phyloP scores from a whole-genome alignment of 23 tunicate genomes.

The Ascidia mentula region DNA sequence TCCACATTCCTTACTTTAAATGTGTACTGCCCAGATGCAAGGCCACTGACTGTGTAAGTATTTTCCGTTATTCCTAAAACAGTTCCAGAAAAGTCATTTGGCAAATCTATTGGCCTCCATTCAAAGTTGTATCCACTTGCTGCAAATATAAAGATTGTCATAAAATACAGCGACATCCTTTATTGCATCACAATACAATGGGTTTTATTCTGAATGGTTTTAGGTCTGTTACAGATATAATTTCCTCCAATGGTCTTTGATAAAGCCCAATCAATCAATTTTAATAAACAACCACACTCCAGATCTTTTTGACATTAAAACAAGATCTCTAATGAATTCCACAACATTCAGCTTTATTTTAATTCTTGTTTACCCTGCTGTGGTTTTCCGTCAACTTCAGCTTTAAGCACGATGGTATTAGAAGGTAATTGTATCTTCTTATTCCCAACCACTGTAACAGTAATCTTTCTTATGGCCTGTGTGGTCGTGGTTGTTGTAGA shows the following conservation, averaged over 20 bases:
- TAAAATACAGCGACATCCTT: no score
- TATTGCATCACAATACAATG: no score
- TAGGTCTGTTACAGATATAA: no score
- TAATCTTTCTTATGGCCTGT: background rate
- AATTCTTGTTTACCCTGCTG: background rate
- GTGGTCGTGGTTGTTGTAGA: background rate
- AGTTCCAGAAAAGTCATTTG: constrained; percentile 47
- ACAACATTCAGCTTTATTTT: no score
- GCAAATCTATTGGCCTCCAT: constrained; percentile 58
- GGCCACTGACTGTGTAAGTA: constrained; percentile 20
- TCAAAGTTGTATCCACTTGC: constrained; percentile 29
- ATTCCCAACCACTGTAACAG: background rate
- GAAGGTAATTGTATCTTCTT: background rate
- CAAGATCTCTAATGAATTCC: no score
- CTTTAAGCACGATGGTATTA: background rate
- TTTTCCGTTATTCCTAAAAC: constrained; percentile 31
- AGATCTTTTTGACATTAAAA: no score
- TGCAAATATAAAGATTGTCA: background rate
- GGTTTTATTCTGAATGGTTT: no score
- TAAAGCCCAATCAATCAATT: no score
- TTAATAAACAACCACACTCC: no score
- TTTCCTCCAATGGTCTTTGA: no score
- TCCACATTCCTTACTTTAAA: constrained; percentile 39
- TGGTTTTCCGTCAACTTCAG: background rate
- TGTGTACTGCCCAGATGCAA: constrained; percentile 53